Evolutionary conservation across 1,140 invertebrate species (phyloP).

Genomic region (Chymomyza costata): DNA sequence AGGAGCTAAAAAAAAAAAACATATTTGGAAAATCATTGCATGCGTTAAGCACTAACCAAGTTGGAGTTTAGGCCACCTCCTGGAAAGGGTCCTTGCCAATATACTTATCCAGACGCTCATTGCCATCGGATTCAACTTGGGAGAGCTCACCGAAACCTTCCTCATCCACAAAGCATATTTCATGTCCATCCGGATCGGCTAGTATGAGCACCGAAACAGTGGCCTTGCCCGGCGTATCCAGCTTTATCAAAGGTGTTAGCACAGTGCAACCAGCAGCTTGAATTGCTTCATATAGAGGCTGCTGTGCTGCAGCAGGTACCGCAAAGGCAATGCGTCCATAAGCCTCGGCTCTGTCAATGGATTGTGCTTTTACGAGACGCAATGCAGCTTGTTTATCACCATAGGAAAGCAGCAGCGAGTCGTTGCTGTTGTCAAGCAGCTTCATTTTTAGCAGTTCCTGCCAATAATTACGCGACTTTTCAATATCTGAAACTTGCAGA

Average conservation of each 20-base stretch:
- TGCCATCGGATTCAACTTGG: constrained; percentile 88
- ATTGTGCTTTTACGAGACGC: constrained; percentile 80
- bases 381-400: constrained; percentile 82
- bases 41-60: too few species aligned
- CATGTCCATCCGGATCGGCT: constrained; percentile 96
- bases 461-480: constrained; percentile 89
- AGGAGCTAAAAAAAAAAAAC: too few species aligned
- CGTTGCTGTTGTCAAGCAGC: constrained; percentile 78
- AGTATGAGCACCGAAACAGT: constrained; percentile 96
- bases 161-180: constrained; percentile 99
- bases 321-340: constrained; percentile 97
- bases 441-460: constrained; percentile 85
- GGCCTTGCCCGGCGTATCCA: constrained; percentile 97
- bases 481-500: constrained; percentile 86
- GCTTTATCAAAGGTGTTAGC: constrained; percentile 89
- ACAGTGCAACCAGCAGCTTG: constrained; percentile 85
- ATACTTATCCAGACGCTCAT: constrained; percentile 86
- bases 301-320: constrained; percentile 85
- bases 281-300: constrained; percentile 84
- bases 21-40: too few species aligned
- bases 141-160: constrained; percentile 94
- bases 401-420: constrained; percentile 82
- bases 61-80: constrained; percentile 25
- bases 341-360: constrained; percentile 90
- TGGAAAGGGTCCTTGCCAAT: constrained; percentile 78